phyloP scores from a whole-genome alignment of 2,113 vertebrate genomes.

The Neodon shergylaensis region DNA sequence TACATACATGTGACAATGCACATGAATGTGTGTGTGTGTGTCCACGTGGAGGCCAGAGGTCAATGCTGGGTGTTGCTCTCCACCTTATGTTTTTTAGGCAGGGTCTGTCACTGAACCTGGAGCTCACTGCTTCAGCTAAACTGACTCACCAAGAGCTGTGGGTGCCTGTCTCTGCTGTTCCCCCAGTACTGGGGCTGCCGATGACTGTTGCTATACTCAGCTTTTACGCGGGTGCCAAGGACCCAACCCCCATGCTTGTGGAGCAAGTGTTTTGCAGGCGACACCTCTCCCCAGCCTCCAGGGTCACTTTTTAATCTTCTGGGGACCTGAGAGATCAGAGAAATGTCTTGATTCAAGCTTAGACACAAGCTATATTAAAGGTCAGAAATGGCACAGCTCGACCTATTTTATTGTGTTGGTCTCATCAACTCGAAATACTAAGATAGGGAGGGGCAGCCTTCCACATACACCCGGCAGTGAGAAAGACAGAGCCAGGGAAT shows the following conservation, averaged over 20 bases:
- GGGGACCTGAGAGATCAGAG: not conserved
- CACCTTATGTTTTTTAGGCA: not conserved
- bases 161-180: not conserved
- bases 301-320: not conserved
- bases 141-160: not conserved
- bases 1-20: not conserved
- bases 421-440: not conserved
- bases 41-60: not conserved
- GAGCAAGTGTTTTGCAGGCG: not conserved
- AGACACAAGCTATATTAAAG: not conserved
- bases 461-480: accelerated
- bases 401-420: not conserved
- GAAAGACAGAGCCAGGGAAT: not conserved
- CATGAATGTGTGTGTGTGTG: not conserved
- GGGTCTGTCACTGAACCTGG: not conserved
- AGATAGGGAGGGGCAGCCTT: not conserved
- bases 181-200: too few species aligned
- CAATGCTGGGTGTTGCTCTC: not conserved
- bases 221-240: not conserved
- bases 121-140: not conserved
- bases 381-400: not conserved
- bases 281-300: too few species aligned
- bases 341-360: not conserved
- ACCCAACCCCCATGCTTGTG: not conserved
- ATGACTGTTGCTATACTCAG: not conserved